Base-by-base conservation (phyloP, 2,888 invertebrate genomes). In the Dioctria linearis region DNA sequence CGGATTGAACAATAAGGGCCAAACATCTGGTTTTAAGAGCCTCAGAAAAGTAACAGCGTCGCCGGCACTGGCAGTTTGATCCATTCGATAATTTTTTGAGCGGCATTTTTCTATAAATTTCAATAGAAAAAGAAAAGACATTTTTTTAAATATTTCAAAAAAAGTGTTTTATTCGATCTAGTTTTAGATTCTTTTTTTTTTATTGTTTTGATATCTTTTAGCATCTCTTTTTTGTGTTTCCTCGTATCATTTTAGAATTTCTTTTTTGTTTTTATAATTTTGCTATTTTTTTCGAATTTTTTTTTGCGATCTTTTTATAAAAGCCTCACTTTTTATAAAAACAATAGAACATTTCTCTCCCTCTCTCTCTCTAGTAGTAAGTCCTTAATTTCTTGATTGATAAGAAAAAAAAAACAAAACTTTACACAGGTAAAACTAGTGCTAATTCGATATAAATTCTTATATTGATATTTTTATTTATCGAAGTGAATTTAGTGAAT, bases 251-350 rank as follows among this genome's bases (percentile, higher is more conserved):
- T 25, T 66, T 78, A 42, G 51, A 51, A 66, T 69, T 79, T 69
- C 9, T 66, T 78, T 78, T 78, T 78, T 57, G n/a, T 67, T 57
- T 79, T 79, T 43, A 8, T 59, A 69, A 57, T 79, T 79, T 79
- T 79, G 40, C 63, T 78, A 8, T 78, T 78, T 78, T 78, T 78
- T 78, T 65, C 54, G 51, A 66, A 54, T 51, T 78, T 78, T 78
- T 78, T 25, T 78, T 66, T 78, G 66, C 66, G 65, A 40, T 66
- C 66, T 78, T 78, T 78, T 78, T 78, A 78, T 66, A 78, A 78
- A 78, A 78, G 78, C 78, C 66, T 78, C 76, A 66, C 61, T 39
- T 66, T 66, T 78, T 78, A 66, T 66, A 78, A 78, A 78, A 78
- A 78, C 78, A 78, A 78, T 78, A 78, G 63, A 78, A 78, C 78